A percentile compares a stretch with the other conserved stretches of the same genome.
phyloP scores from a whole-genome alignment of 2,113 vertebrate species.

The Onychorhynchus coronatus region DNA sequence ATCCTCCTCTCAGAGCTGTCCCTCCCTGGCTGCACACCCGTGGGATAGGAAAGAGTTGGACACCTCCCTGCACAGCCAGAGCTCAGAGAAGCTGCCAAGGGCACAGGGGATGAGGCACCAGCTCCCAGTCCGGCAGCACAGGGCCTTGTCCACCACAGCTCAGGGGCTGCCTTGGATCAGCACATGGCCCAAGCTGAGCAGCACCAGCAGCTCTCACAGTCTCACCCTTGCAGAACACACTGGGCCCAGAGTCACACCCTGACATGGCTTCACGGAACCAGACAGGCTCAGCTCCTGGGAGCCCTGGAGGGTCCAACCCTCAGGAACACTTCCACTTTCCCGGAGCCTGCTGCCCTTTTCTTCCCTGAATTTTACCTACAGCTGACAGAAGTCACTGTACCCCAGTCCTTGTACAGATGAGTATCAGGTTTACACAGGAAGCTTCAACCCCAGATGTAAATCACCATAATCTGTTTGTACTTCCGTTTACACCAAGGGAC shows the following conservation, averaged over 20 bases:
- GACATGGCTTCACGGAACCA: fast-evolving
- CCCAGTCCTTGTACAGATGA: background rate
- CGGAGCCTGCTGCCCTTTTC: background rate
- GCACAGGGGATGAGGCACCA: background rate
- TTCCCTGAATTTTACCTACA: background rate
- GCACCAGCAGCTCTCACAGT: background rate
- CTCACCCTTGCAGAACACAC: fast-evolving
- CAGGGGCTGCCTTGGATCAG: background rate
- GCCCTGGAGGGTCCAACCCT: background rate
- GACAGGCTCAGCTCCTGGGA: background rate
- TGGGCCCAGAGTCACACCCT: fast-evolving
- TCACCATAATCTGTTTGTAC: fast-evolving
- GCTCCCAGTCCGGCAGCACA: background rate
- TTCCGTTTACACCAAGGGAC: background rate
- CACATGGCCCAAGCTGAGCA: background rate
- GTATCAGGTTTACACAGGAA: background rate
- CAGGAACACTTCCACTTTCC: fast-evolving
- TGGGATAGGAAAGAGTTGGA: too few relatives aligned
- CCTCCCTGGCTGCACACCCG: fast-evolving
- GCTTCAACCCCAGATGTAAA: background rate
- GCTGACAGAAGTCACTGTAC: background rate
- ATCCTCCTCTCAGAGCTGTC: fast-evolving
- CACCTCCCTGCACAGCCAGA: background rate
- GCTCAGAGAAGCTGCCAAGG: background rate
- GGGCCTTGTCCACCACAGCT: background rate